Conservation (phyloP, 2,888 invertebrate species). For the Amblyteles armatorius region DNA sequence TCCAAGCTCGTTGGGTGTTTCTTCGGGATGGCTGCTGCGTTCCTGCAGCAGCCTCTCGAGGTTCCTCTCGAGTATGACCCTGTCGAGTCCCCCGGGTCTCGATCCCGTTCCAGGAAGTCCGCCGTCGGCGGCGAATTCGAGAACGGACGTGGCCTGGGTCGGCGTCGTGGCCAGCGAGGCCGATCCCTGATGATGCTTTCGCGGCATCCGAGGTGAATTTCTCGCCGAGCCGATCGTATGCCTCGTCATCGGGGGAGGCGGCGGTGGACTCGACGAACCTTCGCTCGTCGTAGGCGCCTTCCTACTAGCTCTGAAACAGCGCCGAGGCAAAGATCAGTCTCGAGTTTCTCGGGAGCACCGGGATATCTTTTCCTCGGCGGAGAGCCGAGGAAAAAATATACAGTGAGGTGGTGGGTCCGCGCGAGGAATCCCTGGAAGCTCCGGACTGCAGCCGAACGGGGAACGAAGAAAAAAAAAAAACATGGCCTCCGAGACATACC, state of each 20-base stretch:
- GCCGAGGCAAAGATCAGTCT: conserved; percentile 27
- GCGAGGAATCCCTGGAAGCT: conserved; percentile 37
- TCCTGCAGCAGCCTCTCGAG: conserved; percentile 88
- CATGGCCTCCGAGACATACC: not conserved
- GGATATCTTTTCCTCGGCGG: too few species aligned
- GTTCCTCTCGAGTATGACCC: conserved; percentile 89
- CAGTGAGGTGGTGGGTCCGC: conserved; percentile 26
- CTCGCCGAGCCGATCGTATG: conserved; percentile 83
- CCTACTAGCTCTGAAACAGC: conserved; percentile 67
- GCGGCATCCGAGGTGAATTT: conserved; percentile 86
- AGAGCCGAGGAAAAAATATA: conserved; percentile 28
- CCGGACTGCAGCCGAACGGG: conserved; percentile 1
- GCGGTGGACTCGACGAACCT: conserved; percentile 86
- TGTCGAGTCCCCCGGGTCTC: conserved; percentile 86
- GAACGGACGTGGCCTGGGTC: conserved; percentile 75
- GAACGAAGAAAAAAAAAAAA: conserved; percentile 33
- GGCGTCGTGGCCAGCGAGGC: conserved; percentile 81
- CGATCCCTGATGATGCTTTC: conserved; percentile 83
- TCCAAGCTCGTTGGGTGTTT: conserved; percentile 80
- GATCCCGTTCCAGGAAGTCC: conserved; percentile 74
- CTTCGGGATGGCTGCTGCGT: conserved; percentile 81
- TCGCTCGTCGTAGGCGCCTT: conserved; percentile 85
- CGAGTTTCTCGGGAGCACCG: conserved; percentile 14
- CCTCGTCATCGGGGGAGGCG: conserved; percentile 85
- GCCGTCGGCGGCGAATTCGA: conserved; percentile 73